These are phyloP conservation scores for Homalodisca vitripennis DNA, from an alignment of 1,140 invertebrate species.

Conservation along the genomic window DNA sequence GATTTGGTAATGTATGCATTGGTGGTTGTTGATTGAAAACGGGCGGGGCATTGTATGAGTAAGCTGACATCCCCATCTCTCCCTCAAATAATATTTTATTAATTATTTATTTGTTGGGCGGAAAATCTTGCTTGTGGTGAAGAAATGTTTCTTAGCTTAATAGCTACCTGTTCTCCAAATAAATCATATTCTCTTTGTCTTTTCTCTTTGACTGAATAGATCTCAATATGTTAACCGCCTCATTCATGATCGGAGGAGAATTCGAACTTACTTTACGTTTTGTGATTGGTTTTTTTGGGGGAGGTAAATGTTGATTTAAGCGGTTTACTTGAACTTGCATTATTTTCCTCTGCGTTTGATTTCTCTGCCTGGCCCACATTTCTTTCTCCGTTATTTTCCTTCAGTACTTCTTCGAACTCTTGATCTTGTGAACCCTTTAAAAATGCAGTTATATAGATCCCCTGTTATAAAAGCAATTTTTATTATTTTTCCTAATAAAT, in stretches of 20 bases:
- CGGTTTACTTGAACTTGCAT: slow-evolving; percentile 4
- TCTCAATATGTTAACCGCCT: slow-evolving; percentile 23
- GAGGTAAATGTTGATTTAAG: neutral
- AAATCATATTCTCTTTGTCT: slow-evolving; percentile 10
- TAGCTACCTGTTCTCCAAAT: slow-evolving; percentile 17
- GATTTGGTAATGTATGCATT: neutral
- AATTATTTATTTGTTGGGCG: slow-evolving; percentile 16
- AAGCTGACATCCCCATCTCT: slow-evolving; percentile 7
- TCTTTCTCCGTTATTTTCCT: slow-evolving; percentile 4
- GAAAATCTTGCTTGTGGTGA: slow-evolving; percentile 4
- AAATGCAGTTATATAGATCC: slow-evolving; percentile 3
- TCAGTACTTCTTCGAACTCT: slow-evolving; percentile 7
- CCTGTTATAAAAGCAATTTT: neutral
- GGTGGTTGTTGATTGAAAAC: neutral
- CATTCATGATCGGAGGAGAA: slow-evolving; percentile 25
- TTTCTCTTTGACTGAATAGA: slow-evolving; percentile 18
- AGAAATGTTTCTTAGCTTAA: slow-evolving; percentile 3
- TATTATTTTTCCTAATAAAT: neutral
- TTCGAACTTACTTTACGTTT: slow-evolving; percentile 18
- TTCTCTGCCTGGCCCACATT: neutral
- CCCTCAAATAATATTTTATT: slow-evolving; percentile 14
- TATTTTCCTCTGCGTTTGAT: neutral
- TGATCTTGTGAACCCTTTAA: slow-evolving; percentile 10
- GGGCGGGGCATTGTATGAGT: slow-evolving; percentile 3
- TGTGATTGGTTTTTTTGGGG: slow-evolving; percentile 17